phyloP scores from a whole-genome alignment of 1,140 invertebrate genomes.

The Glossosoma conforme region DNA sequence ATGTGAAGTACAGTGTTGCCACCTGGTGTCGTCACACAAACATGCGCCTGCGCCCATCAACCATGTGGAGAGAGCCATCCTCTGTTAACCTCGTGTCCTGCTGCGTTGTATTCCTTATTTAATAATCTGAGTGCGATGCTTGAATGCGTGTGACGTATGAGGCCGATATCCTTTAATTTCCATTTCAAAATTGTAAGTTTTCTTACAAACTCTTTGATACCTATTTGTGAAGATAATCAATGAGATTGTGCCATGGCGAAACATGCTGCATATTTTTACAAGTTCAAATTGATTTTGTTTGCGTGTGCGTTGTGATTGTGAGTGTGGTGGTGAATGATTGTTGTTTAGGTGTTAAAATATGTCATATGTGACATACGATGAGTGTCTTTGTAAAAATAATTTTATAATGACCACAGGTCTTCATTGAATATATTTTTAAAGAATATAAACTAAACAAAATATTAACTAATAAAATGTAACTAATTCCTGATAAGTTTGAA shows the following conservation, averaged over 20 bases:
- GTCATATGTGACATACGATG: not conserved
- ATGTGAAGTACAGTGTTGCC: conserved; percentile 21
- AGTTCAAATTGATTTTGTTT: not conserved
- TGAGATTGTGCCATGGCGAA: conserved; percentile 3
- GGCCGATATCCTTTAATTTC: not conserved
- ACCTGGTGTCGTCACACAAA: conserved; percentile 23
- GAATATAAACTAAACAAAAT: not conserved
- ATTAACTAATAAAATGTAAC: not conserved
- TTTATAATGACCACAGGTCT: not conserved
- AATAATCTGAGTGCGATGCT: conserved; percentile 1
- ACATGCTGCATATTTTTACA: not conserved
- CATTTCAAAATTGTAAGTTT: conserved; percentile 4
- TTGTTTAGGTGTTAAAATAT: not conserved
- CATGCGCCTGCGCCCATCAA: conserved; percentile 17
- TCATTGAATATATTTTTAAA: not conserved
- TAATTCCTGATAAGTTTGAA: not conserved
- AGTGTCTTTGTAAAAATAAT: conserved; percentile 1
- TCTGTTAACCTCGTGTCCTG: conserved; percentile 12
- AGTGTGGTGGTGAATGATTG: not conserved
- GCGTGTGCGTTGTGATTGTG: too few relatives aligned
- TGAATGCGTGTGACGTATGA: not conserved
- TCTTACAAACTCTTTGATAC: conserved; percentile 1
- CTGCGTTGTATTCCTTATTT: not conserved
- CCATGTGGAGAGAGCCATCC: conserved; percentile 27
- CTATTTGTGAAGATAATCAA: not conserved